Evolutionary conservation across 2,888 invertebrate species (phyloP), one percentile per base, ranked within the genome.

Genomic region (Heliconius ethilla): DNA sequence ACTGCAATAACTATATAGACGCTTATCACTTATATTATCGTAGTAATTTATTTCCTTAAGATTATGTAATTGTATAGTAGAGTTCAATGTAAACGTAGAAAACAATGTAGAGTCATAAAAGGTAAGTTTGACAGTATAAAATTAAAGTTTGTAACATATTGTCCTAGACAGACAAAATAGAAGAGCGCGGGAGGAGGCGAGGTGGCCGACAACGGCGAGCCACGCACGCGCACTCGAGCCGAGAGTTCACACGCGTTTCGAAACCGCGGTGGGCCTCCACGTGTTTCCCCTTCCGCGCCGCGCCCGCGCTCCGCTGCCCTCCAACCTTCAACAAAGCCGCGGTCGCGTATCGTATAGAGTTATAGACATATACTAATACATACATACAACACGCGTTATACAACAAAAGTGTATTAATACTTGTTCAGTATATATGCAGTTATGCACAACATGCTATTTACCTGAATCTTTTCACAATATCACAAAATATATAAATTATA

Each of bases 241-340:
- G 87, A 88, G 91, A 92, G 92, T 92, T 92, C 92, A 92, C 93
- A 93, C 93, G 91, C 89, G 91, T 90, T 80, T 82, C 89, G 92
- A 94, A 93, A 92, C 95, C 95, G 89, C 90, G 90, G 95, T 95
- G 89, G 88, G 95, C 95, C 95, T 95, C 95, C 92, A 92, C 94
- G 95, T 94, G 93, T 88, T 87, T 83, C 86, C 83, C 83, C 84
- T 82, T 86, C 83, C 84, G 81, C 83, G 85, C 83, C 86, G 83
- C 86, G 79, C 82, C 82, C 87, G 83, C 86, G 78, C 80, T 81
- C 82, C 84, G 82, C 82, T 79, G 81, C 82, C 84, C 83, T 82
- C 87, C 89, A 91, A 90, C 92, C 90, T 91, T 91, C 91, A 89
- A 88, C 88, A 86, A 88, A 88, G 85, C 85, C 89, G 89, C 90